phyloP scores from a whole-genome alignment of 2,113 vertebrate genomes.

The human region DNA sequence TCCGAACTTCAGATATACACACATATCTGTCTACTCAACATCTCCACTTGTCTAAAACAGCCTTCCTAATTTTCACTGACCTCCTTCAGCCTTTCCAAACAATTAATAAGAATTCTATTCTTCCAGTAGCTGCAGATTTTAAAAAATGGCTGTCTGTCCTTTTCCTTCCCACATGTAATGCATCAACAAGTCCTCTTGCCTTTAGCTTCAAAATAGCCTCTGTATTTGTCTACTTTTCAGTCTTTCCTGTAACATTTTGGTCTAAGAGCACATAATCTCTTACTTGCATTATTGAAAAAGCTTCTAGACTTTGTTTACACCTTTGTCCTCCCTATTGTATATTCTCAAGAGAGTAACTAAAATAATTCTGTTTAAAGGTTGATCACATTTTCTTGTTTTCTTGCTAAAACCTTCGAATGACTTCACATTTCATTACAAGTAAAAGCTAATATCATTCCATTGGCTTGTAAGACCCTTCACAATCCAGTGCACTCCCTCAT shows the following conservation, averaged over 20 bases:
- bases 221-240: neutral
- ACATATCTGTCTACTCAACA: neutral
- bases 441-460: neutral
- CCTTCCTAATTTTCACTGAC: neutral
- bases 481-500: neutral
- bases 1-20: neutral
- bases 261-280: neutral
- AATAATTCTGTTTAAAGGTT: neutral
- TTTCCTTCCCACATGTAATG: neutral
- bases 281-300: neutral
- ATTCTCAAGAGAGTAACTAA: neutral
- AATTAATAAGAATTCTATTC: neutral
- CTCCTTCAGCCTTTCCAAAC: neutral
- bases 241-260: neutral
- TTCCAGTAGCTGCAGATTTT: neutral
- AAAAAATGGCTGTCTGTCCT: neutral
- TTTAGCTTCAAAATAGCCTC: neutral
- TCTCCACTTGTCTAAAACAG: neutral
- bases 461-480: neutral
- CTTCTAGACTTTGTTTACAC: neutral
- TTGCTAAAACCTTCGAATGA: neutral
- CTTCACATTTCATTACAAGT: neutral
- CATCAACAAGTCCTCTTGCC: neutral
- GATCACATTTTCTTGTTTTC: neutral
- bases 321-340: neutral